phyloP scores from a whole-genome alignment of 2,113 vertebrate genomes.

The Dasyurus viverrinus region DNA sequence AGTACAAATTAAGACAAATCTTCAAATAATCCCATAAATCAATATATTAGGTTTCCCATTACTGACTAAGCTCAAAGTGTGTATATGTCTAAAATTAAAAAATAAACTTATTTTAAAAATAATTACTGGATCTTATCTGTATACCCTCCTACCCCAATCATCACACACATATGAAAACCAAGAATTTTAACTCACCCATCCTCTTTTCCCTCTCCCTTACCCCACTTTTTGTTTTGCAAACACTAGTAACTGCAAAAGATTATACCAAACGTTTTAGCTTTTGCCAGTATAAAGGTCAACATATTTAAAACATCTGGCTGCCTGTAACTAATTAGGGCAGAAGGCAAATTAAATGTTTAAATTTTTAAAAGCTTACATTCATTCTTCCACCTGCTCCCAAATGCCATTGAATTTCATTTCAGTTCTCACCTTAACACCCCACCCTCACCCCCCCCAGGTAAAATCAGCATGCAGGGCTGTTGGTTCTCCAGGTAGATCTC shows the following conservation, averaged over 20 bases:
- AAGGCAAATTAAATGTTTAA: not conserved
- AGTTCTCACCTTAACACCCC: too few relatives aligned
- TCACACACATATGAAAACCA: not conserved
- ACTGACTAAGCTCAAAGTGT: slow-evolving; percentile 58
- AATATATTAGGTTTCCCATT: slow-evolving; percentile 59
- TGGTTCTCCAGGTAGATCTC: not conserved
- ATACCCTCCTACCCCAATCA: slow-evolving; percentile 23
- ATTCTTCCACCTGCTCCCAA: not conserved
- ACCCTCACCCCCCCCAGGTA: too few relatives aligned
- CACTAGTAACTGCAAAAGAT: slow-evolving; percentile 19
- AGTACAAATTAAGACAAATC: slow-evolving; percentile 60
- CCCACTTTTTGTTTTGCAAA: slow-evolving; percentile 13
- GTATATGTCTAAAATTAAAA: slow-evolving; percentile 72
- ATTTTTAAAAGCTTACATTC: not conserved
- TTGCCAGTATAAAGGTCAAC: not conserved
- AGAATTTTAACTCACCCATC: not conserved
- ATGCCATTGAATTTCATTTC: not conserved
- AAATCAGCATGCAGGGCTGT: not conserved
- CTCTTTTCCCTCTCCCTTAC: not conserved
- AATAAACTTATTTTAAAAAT: slow-evolving; percentile 71
- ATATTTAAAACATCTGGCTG: slow-evolving; percentile 12
- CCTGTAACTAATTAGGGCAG: not conserved
- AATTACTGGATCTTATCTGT: slow-evolving; percentile 56
- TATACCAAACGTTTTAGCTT: slow-evolving; percentile 38
- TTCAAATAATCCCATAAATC: slow-evolving; percentile 66